phyloP scores from a whole-genome alignment of 2,888 invertebrate genomes.

The Achlya flavicornis region DNA sequence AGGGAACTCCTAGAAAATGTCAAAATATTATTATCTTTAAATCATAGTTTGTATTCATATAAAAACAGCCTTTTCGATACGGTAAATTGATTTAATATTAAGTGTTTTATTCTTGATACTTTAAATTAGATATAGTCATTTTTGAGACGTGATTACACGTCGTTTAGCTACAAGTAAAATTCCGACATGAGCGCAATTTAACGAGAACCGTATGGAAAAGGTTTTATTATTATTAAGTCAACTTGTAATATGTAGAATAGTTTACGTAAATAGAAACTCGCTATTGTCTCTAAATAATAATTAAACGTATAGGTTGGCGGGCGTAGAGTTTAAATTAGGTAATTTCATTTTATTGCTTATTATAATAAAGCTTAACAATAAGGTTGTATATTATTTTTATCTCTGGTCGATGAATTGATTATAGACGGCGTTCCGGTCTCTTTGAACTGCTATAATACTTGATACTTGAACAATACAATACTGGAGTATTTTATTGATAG shows the following conservation, averaged over 20 bases:
- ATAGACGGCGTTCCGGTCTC: neutral
- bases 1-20: neutral
- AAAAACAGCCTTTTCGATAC: neutral
- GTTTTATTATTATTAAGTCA: neutral
- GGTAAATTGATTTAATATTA: neutral
- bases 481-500: too few relatives aligned
- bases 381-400: conserved; percentile 65
- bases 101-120: neutral
- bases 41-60: neutral
- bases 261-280: conserved; percentile 53
- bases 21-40: neutral
- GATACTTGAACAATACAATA: too few relatives aligned
- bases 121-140: neutral
- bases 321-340: conserved; percentile 30
- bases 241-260: neutral
- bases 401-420: conserved; percentile 22
- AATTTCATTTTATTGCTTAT: conserved; percentile 56
- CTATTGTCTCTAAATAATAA: conserved; percentile 32
- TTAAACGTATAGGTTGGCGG: conserved; percentile 45
- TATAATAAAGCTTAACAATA: conserved; percentile 64
- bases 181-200: neutral
- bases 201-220: neutral
- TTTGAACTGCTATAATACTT: neutral
- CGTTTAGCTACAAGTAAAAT: neutral
- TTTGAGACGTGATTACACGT: neutral